Conservation (phyloP, 2,113 vertebrate genomes). For the Nyctibius bracteatus region DNA sequence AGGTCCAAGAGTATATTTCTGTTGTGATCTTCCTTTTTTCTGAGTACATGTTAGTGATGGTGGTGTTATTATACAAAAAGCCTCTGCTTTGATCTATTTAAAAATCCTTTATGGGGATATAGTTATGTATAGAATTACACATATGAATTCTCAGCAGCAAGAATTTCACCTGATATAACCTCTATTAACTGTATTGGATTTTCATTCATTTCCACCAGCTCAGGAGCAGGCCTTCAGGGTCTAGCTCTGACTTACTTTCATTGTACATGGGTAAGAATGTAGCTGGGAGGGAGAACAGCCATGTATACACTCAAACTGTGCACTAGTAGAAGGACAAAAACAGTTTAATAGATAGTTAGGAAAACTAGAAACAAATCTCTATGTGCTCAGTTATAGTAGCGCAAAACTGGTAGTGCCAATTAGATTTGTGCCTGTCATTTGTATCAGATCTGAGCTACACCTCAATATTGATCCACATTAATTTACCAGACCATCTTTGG, state of each 20-base stretch:
- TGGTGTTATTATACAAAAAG: not conserved
- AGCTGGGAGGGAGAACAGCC: not conserved
- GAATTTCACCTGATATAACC: not conserved
- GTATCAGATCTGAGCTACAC: not conserved
- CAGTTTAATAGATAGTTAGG: not conserved
- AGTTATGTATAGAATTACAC: not conserved
- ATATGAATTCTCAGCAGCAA: not conserved
- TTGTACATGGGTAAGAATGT: not conserved
- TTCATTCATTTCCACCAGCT: not conserved
- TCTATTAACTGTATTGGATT: not conserved
- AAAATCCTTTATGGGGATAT: not conserved
- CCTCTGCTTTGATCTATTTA: not conserved
- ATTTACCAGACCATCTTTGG: not conserved
- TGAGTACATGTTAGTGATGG: not conserved
- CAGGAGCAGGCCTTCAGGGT: not conserved
- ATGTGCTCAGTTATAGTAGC: not conserved
- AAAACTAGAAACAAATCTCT: not conserved
- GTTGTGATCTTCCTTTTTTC: not conserved
- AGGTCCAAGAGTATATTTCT: not conserved
- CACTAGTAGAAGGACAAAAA: not conserved
- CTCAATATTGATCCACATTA: not conserved
- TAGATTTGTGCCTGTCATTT: not conserved
- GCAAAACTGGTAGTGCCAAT: not conserved
- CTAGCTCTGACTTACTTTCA: not conserved
- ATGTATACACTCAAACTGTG: not conserved